Evolutionary conservation across 2,113 vertebrate species (phyloP), one percentile per base, ranked within the genome.

Genomic region (Dipodomys spectabilis): DNA sequence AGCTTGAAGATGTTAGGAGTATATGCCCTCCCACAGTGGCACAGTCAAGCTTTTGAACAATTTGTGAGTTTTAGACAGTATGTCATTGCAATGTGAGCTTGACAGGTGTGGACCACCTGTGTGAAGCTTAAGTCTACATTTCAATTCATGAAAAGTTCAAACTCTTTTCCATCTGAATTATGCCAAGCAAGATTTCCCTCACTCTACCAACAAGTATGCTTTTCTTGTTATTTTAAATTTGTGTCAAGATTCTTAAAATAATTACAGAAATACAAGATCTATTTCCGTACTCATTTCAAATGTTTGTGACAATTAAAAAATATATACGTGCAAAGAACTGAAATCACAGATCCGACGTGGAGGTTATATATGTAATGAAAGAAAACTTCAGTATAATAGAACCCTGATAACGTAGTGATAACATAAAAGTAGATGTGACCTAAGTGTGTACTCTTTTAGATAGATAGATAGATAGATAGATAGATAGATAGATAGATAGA

Each of bases 151-250:
- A 35, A 88, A 68, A 60, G 22, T 18, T 27, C 15, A 44, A 64
- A 25, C 28, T 53, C 1, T 13, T 90, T 64, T 82, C 32, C 60
- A 30, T 0, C 3, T n/a, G 27, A 39, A 23, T 49, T 11, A 32
- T 71, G 49, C 44, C 39, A 74, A 20, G 13, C 35, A 72, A 91
- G 39, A 53, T 91, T 64, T 44, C 27, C 16, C 9, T 12, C 30
- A 16, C 2, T 20, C 32, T 15, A 57, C 0, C 1, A 53, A 72
- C 28, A 80, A 69, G 25, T 25, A 35, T 49, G 12, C 32, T 79
- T 86, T 79, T 69, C 12, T 75, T 20, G 20, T 88, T 77, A 74
- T 83, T 93, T 93, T 68, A 39, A 90, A 72, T 83, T 68, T 44
- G 30, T 68, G 10, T 62, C 72, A 71, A 30, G 30, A 39, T 82